phyloP scores from a whole-genome alignment of 2,888 invertebrate species.

The Tanypteryx hageni region DNA sequence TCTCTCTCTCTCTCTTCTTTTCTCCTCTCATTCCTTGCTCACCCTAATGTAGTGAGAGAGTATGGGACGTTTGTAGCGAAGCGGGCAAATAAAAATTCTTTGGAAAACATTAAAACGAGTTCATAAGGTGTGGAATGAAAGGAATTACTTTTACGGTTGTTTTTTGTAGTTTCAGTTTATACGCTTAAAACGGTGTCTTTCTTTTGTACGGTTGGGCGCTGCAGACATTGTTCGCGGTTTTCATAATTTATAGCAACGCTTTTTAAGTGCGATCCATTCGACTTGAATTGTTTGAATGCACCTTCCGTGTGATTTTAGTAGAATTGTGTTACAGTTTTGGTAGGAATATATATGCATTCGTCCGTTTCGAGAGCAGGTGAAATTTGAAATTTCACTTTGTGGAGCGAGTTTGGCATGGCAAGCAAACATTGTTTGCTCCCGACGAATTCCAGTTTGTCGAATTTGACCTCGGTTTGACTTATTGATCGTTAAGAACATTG shows the following conservation, averaged over 20 bases:
- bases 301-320: not conserved
- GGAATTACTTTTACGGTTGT: not conserved
- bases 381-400: not conserved
- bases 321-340: not conserved
- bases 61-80: not conserved
- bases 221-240: not conserved
- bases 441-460: no score
- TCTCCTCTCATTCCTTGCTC: not conserved
- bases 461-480: no score
- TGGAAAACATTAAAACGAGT: not conserved
- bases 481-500: no score
- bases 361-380: not conserved
- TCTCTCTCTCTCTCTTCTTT: not conserved
- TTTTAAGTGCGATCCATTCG: not conserved
- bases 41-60: not conserved
- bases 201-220: not conserved
- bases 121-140: not conserved
- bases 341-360: not conserved
- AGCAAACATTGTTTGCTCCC: no score
- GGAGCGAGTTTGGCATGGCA: not conserved
- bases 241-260: not conserved
- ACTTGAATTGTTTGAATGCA: no score
- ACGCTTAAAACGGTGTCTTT: not conserved
- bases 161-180: not conserved
- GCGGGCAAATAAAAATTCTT: not conserved